These are phyloP conservation scores for Pseudorectes ferrugineus DNA, from an alignment of 2,113 vertebrate genomes.

Conservation along the genomic window DNA sequence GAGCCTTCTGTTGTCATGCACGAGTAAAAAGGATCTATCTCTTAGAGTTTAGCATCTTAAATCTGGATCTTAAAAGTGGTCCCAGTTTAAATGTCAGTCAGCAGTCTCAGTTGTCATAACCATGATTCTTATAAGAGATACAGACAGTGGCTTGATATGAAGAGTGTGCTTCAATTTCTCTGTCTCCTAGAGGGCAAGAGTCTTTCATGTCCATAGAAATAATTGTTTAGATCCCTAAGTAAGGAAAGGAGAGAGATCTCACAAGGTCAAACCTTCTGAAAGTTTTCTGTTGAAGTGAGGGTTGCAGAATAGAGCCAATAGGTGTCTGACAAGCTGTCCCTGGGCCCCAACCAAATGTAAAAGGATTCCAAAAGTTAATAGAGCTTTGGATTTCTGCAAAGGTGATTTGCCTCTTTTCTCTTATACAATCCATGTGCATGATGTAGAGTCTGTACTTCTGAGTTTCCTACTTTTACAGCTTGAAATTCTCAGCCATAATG, in stretches of 20 bases:
- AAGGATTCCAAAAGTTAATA: not conserved
- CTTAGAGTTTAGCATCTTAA: not conserved
- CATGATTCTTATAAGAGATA: not conserved
- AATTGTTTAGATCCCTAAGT: not conserved
- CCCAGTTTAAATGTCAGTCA: not conserved
- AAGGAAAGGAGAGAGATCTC: not conserved
- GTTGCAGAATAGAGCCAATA: not conserved
- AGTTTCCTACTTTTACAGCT: not conserved
- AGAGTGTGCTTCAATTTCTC: not conserved
- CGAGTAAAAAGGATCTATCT: not conserved
- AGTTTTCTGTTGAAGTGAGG: not conserved
- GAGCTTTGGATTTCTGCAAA: not conserved
- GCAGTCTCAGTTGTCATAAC: not conserved
- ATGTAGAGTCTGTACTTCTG: not conserved
- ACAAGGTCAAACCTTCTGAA: not conserved
- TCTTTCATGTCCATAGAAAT: not conserved
- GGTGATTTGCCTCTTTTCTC: not conserved
- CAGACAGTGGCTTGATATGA: not conserved
- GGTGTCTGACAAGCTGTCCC: not conserved
- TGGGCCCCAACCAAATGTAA: not conserved
- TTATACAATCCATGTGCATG: not conserved
- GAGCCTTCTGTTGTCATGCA: not conserved
- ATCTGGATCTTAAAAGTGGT: not conserved
- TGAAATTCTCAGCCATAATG: constrained; percentile 27
- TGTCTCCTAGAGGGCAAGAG: not conserved